Base-by-base conservation (phyloP, 2,888 invertebrate species). In the Folsomia manolachei region DNA sequence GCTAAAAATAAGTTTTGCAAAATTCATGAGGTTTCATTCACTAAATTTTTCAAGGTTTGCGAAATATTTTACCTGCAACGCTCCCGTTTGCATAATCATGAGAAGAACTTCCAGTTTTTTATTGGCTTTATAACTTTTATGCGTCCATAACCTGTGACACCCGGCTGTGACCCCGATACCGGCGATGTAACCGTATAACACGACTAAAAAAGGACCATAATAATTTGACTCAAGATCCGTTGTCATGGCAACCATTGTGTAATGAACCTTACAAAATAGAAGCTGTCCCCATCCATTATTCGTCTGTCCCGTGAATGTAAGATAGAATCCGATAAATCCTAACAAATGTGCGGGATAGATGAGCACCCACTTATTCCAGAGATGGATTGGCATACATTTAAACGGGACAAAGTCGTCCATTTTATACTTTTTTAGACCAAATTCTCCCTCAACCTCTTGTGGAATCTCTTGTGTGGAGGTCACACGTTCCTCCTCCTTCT, bases 141-240 rank as follows among this genome's bases (percentile, higher is more conserved):
- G 63, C 14, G 63, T 63, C 63, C 63, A 63, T 2, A 25, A 24
- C 7, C 63, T 9, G 63, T 63, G 63, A 19, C 7, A 2, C 25
- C 63, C 63, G 9, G 63, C 63, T 4, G 63, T 63, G 23, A 63
- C 63, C 7, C 63, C 63, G 2, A 63, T 23, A 7, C 63, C 63
- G 4, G 23, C 63, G 25, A 11, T 24, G n/a, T 63, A 63, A 63
- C 63, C 63, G 23, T 63, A 63, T 9, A 63, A 9, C 11, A 63
- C 7, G 18, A 24, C 63, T 63, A 24, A 14, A 39, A 39, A 39
- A 4, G 39, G 39, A 39, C 4, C 4, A 9, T 9, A 9, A 39
- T 39, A 9, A 9, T 39, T 39, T 39, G 7, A 39, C 39, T 39
- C 4, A 14, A 39, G 39, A 9, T 9, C 14, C 39, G 14, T 14